A percentile compares a stretch with the other conserved stretches of the same genome.
phyloP scores from a whole-genome alignment of 2,113 vertebrate genomes.

The Plestiodon gilberti region DNA sequence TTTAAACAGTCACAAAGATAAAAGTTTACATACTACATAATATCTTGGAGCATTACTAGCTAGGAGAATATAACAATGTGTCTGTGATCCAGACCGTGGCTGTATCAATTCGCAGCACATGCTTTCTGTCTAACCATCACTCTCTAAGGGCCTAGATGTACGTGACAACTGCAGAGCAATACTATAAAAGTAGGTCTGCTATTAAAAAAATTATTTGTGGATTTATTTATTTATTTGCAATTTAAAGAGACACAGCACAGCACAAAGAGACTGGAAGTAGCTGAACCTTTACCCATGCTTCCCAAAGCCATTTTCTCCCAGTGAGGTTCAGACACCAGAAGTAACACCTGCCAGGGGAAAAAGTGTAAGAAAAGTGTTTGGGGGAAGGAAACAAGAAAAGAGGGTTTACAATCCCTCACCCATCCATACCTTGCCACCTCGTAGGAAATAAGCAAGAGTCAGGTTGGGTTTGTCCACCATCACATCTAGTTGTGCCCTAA shows the following conservation, averaged over 20 bases:
- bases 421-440: not conserved
- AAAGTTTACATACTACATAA: fast-evolving
- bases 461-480: constrained; percentile 11
- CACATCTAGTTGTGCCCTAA: constrained; percentile 7
- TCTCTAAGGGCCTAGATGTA: not conserved
- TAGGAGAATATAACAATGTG: not conserved
- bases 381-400: no score
- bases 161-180: no score
- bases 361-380: not conserved
- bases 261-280: not conserved
- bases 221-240: no score
- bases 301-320: not conserved
- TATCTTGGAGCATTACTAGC: not conserved
- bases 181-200: not conserved
- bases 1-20: fast-evolving
- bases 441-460: not conserved
- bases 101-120: not conserved
- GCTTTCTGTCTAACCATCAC: not conserved
- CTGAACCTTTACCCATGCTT: no score
- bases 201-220: no score
- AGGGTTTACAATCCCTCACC: not conserved
- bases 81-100: no score
- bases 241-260: not conserved
- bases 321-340: no score
- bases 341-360: not conserved